A percentile compares a stretch with the other conserved stretches of the same genome.
These are phyloP conservation scores for Ceyx melanurus DNA, from an alignment of 2,113 vertebrate genomes.

Conservation along the genomic window DNA sequence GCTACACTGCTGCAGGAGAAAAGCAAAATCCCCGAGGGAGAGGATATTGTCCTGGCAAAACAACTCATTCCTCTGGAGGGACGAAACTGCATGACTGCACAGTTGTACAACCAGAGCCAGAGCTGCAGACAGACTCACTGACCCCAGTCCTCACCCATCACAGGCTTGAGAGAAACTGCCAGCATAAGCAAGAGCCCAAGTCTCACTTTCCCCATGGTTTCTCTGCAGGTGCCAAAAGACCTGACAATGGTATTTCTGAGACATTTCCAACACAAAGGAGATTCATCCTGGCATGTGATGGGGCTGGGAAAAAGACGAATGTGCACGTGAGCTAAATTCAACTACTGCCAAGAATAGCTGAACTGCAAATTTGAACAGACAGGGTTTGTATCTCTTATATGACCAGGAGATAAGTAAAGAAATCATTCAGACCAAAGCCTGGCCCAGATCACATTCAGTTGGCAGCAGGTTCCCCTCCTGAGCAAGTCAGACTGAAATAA, in stretches of 20 bases:
- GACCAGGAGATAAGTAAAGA: not conserved
- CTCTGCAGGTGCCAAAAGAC: not conserved
- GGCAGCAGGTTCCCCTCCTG: not conserved
- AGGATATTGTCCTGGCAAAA: not conserved
- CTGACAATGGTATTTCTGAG: not conserved
- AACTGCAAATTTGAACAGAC: not conserved
- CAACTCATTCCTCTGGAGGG: not conserved
- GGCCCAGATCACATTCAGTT: not conserved
- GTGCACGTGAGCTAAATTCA: not conserved
- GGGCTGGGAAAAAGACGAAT: not conserved
- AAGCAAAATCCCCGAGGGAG: not conserved
- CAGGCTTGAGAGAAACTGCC: not conserved
- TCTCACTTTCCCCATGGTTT: not conserved
- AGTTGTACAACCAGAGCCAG: not conserved
- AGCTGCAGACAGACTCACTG: not conserved
- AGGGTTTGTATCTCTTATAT: not conserved
- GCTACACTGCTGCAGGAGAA: not conserved
- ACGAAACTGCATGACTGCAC: not conserved
- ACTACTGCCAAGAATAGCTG: not conserved
- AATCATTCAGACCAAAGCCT: not conserved
- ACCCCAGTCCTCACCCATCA: no score
- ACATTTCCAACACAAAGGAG: not conserved
- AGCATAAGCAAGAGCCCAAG: not conserved
- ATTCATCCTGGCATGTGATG: rapidly evolving
- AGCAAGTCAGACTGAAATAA: not conserved